phyloP scores from a whole-genome alignment of 92 coral and sea anemone species.

The Parazoanthus darwini region DNA sequence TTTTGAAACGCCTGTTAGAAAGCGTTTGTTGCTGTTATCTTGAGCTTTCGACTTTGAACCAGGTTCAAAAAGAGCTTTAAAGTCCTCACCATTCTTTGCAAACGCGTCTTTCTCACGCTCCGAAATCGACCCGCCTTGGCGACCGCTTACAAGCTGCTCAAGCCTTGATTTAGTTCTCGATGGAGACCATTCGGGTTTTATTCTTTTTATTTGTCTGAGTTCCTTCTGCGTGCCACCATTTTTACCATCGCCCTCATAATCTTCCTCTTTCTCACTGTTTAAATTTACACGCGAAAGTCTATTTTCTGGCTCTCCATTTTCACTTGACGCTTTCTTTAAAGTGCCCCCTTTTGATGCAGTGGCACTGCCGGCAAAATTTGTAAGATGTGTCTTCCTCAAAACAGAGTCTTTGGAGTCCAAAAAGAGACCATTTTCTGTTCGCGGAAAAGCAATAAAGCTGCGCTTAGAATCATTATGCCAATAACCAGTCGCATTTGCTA shows the following conservation, averaged over 20 bases:
- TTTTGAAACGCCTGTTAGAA: conserved; percentile 1
- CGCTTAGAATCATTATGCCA: conserved; percentile 9
- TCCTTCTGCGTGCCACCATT: neutral
- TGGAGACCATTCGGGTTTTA: neutral
- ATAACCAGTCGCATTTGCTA: neutral
- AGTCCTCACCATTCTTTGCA: conserved; percentile 7
- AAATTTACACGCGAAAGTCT: neutral
- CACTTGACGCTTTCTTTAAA: neutral
- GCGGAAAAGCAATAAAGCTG: neutral
- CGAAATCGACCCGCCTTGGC: neutral
- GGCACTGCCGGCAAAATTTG: too few relatives aligned
- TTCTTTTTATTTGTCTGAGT: neutral
- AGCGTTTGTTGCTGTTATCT: neutral
- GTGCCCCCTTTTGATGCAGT: too few relatives aligned
- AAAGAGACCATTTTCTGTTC: neutral
- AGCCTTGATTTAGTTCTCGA: neutral
- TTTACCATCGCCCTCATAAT: neutral
- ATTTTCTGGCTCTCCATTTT: neutral
- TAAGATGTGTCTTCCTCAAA: neutral
- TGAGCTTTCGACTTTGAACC: neutral
- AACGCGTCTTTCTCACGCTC: conserved; percentile 1
- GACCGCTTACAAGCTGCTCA: too few relatives aligned
- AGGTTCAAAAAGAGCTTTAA: conserved; percentile 2
- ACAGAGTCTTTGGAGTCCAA: neutral
- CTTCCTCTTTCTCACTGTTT: neutral